Percentiles rank a stretch among this genome's conserved stretches.
Conservation (phyloP, 1,140 invertebrate genomes). For the Drosophila triauraria region DNA sequence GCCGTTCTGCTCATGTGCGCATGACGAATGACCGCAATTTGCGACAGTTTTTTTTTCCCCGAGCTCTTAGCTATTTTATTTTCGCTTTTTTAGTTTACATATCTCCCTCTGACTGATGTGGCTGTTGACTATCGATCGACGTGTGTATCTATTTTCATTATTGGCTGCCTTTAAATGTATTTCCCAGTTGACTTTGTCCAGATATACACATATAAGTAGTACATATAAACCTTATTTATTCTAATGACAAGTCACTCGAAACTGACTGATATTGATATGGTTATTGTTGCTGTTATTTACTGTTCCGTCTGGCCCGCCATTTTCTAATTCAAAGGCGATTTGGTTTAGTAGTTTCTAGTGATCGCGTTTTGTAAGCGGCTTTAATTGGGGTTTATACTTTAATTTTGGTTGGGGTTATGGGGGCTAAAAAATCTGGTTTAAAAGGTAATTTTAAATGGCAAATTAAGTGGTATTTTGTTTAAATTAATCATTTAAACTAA, state of each 20-base stretch:
- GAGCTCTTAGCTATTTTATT: constrained; percentile 43
- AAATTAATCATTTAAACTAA: too few species aligned
- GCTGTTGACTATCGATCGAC: constrained; percentile 57
- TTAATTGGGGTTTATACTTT: constrained; percentile 23
- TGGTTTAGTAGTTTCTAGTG: constrained; percentile 25
- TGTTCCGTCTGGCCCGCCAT: constrained; percentile 54
- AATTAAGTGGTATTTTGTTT: not conserved
- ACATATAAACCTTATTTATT: constrained; percentile 45
- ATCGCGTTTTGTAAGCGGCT: constrained; percentile 16
- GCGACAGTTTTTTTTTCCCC: constrained; percentile 71
- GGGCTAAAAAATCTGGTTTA: not conserved
- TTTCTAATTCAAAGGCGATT: constrained; percentile 42
- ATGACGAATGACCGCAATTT: constrained; percentile 85
- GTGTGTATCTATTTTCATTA: constrained; percentile 71
- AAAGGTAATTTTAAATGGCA: not conserved
- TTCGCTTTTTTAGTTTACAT: constrained; percentile 65
- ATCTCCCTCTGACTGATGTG: constrained; percentile 67
- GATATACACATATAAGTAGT: constrained; percentile 10
- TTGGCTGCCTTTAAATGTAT: constrained; percentile 68
- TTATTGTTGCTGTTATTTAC: constrained; percentile 39
- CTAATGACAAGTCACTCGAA: constrained; percentile 64
- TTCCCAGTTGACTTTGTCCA: constrained; percentile 35
- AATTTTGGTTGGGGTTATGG: not conserved
- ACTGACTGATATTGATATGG: constrained; percentile 60
- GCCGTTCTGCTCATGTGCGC: constrained; percentile 82